Conservation (phyloP, 2,888 invertebrate genomes). For the Schizotus pectinicornis region DNA sequence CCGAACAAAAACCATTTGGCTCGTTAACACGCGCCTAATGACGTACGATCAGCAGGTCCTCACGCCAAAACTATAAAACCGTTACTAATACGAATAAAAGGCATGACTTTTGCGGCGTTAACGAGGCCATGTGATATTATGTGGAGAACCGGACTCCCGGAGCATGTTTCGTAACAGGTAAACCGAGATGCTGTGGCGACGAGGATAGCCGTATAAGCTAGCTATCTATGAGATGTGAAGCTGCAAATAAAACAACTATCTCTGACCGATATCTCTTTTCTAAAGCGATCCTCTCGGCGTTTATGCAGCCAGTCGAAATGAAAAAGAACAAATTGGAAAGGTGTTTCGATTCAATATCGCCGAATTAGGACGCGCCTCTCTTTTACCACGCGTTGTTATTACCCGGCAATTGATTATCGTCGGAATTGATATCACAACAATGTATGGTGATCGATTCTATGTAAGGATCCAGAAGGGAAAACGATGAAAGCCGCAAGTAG, state of each 20-base stretch:
- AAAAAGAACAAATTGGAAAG: conserved; percentile 40
- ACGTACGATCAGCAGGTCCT: too few species aligned
- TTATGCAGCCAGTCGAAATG: conserved; percentile 36
- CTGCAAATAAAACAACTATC: conserved; percentile 41
- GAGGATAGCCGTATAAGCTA: conserved; percentile 12
- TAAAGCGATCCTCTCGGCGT: conserved; percentile 33
- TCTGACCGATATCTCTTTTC: conserved; percentile 44
- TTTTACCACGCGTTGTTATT: conserved; percentile 18
- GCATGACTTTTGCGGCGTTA: conserved; percentile 20
- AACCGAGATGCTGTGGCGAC: neutral
- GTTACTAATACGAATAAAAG: too few species aligned
- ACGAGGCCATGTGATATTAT: conserved; percentile 25
- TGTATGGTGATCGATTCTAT: neutral
- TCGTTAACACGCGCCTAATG: too few species aligned
- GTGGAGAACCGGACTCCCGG: conserved; percentile 44
- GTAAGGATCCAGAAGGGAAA: too few species aligned
- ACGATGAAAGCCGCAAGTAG: too few species aligned
- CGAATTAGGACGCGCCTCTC: conserved; percentile 27
- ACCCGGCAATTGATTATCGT: conserved; percentile 19
- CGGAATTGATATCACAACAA: conserved; percentile 15
- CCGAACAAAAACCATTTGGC: too few species aligned
- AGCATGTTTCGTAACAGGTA: conserved; percentile 41
- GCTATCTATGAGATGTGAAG: conserved; percentile 32
- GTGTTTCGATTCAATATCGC: conserved; percentile 28
- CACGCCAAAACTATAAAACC: too few species aligned